Evolutionary conservation across 2,888 invertebrate genomes (phyloP).

Genomic region (Coelopa pilipes): DNA sequence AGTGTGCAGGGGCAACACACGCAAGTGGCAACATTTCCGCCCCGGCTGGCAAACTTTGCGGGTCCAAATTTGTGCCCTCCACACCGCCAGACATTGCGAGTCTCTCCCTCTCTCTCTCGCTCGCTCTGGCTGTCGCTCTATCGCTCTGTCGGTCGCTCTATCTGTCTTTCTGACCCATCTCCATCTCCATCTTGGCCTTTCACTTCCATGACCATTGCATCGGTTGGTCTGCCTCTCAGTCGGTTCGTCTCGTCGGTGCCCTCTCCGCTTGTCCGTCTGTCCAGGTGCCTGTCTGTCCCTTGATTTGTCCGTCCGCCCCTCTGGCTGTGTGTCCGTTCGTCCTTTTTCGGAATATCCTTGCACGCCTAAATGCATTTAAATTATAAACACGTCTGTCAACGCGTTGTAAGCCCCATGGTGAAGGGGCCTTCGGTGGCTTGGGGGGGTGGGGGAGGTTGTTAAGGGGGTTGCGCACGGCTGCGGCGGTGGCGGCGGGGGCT

Average conservation of each 20-base stretch:
- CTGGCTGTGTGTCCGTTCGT: conserved; percentile 5
- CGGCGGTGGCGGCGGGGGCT: too few relatives aligned
- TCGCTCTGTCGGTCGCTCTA: too few relatives aligned
- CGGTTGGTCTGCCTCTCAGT: too few relatives aligned
- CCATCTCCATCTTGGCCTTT: too few relatives aligned
- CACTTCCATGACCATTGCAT: too few relatives aligned
- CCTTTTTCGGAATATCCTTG: conserved; percentile 39
- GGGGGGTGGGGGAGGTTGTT: background rate
- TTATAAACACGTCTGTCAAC: conserved; percentile 50
- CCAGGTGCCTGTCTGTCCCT: background rate
- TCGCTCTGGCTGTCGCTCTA: too few relatives aligned
- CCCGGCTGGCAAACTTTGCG: conserved; percentile 20
- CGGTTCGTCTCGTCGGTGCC: too few relatives aligned
- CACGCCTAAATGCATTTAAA: conserved; percentile 60
- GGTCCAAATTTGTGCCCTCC: conserved; percentile 22
- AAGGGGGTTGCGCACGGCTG: too few relatives aligned
- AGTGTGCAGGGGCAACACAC: conserved; percentile 23
- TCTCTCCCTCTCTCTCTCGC: too few relatives aligned
- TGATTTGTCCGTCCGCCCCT: background rate
- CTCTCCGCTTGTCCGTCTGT: too few relatives aligned
- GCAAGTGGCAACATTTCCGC: conserved; percentile 40
- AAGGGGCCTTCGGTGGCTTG: background rate
- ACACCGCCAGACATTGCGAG: background rate
- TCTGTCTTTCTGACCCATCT: too few relatives aligned
- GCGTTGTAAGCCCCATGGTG: conserved; percentile 3